Evolutionary conservation across 2,797 vertebrate genomes (phyloP).

Genomic region (Enteromius argenteus): DNA sequence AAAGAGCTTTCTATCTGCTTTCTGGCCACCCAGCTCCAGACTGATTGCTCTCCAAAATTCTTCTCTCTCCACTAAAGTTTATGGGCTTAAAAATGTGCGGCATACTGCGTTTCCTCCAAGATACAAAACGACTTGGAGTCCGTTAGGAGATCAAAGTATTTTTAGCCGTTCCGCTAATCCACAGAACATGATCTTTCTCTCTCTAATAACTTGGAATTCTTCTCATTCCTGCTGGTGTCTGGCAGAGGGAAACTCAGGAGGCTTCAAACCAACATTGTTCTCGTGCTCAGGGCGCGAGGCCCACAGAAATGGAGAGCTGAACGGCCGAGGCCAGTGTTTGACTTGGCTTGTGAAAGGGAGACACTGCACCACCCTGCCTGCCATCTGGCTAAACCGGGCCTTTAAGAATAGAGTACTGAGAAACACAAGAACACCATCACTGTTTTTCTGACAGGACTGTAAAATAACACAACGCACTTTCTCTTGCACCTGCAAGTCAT

Average conservation of each 20-base stretch:
- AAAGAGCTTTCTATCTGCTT: conserved; percentile 64
- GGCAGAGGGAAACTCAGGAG: conserved; percentile 65
- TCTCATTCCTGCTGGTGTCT: conserved; percentile 75
- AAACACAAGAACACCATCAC: conserved; percentile 70
- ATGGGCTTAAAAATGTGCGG: conserved; percentile 37
- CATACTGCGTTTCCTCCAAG: conserved; percentile 64
- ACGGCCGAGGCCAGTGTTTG: conserved; percentile 74
- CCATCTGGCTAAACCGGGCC: conserved; percentile 57
- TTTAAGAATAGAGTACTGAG: conserved; percentile 75
- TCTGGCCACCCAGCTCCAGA: conserved; percentile 47
- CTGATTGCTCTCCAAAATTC: conserved; percentile 53
- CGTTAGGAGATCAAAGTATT: conserved; percentile 78
- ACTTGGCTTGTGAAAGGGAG: conserved; percentile 66
- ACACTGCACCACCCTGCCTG: conserved; percentile 73
- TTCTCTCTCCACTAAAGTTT: conserved; percentile 40
- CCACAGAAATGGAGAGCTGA: conserved; percentile 67
- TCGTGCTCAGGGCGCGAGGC: conserved; percentile 61
- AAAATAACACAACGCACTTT: conserved; percentile 63
- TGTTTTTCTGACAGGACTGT: conserved; percentile 61
- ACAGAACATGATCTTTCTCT: conserved; percentile 81
- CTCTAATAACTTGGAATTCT: conserved; percentile 80
- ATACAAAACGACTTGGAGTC: conserved; percentile 74
- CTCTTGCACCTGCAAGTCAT: conserved; percentile 73
- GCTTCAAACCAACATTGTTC: conserved; percentile 66
- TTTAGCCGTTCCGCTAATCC: conserved; percentile 75